Evolutionary conservation across 2,797 vertebrate genomes (phyloP).

Genomic region (Lateolabrax maculatus): DNA sequence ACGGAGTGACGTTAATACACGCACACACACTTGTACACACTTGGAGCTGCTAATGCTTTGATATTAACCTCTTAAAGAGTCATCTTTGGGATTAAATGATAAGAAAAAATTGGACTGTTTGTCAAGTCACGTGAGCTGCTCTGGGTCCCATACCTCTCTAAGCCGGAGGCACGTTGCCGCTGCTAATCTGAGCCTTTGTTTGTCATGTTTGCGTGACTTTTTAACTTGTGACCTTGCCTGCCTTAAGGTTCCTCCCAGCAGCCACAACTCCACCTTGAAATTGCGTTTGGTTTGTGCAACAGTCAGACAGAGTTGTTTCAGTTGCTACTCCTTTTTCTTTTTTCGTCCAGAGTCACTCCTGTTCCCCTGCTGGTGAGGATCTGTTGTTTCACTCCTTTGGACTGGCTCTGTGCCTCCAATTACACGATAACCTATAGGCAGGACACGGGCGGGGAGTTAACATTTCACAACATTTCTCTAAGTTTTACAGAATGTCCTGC

Average conservation of each 20-base stretch:
- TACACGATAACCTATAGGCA: conserved; percentile 3
- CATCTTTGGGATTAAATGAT: background rate
- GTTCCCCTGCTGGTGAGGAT: background rate
- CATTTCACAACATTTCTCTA: conserved; percentile 8
- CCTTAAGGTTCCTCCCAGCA: background rate
- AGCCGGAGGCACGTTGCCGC: background rate
- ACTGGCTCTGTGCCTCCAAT: background rate
- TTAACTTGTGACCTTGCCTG: conserved; percentile 15
- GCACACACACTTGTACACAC: conserved; percentile 12
- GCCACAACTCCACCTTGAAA: background rate
- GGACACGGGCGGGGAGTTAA: background rate
- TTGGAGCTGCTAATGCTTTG: background rate
- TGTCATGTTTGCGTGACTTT: conserved; percentile 32
- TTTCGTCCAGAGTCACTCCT: background rate
- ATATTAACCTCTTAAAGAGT: background rate
- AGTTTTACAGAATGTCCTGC: background rate
- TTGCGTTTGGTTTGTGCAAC: background rate
- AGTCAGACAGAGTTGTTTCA: background rate
- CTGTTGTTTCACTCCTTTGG: background rate
- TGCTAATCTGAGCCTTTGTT: conserved; percentile 40
- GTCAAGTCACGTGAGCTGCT: conserved; percentile 34
- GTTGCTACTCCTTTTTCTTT: background rate
- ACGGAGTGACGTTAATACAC: conserved; percentile 29
- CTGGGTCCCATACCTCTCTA: background rate
- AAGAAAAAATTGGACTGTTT: background rate